Base-by-base conservation (phyloP, 2,888 invertebrate genomes). In the Acleris holmiana region DNA sequence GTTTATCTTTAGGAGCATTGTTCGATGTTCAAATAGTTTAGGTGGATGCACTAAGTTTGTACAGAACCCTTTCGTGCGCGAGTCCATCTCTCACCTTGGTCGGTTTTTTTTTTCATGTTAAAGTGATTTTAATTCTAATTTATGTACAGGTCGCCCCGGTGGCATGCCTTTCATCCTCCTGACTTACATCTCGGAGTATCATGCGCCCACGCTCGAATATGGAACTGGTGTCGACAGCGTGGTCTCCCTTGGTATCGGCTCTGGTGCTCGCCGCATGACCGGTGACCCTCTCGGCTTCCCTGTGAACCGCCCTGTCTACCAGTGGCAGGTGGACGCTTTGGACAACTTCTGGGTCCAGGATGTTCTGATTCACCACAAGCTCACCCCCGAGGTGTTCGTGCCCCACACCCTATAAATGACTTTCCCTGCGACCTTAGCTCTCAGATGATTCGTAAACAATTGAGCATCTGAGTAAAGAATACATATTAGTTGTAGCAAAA, bases 121-220 rank as follows among this genome's bases (percentile, higher is more conserved):
- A 46, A 46, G 46, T 53, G 18, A 53, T 19, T 41, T 40, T 47
- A 50, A 46, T 13, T 40, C 25, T 13, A 46, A 54, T 59, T 61
- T 19, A 8, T 63, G 59, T 67, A 2, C 73, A 90, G 90, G 90
- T 79, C 86, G 83, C 70, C 76, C 84, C 51, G 80, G 79, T 25
- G 95, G 96, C 68, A 93, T 94, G 90, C 93, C 94, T 19, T 94
- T 94, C 80, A 91, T 94, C 69, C 79, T 95, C 62, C 86, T 94
- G 84, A 94, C 94, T 55, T 92, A 94, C 78, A 93, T 95, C 66
- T 88, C 93, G 53, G 93, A 94, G 67, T 93, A 85, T 78, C 83
- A 78, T 46, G 85, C 87, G 18, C 88, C 93, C 10, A 83, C 85
- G 41, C 84, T 88, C 7, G 79, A 85, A 6, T 83, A 85, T 46